These are phyloP conservation scores for Indicator maculatus DNA, from an alignment of 2,113 vertebrate species.

Conservation along the genomic window DNA sequence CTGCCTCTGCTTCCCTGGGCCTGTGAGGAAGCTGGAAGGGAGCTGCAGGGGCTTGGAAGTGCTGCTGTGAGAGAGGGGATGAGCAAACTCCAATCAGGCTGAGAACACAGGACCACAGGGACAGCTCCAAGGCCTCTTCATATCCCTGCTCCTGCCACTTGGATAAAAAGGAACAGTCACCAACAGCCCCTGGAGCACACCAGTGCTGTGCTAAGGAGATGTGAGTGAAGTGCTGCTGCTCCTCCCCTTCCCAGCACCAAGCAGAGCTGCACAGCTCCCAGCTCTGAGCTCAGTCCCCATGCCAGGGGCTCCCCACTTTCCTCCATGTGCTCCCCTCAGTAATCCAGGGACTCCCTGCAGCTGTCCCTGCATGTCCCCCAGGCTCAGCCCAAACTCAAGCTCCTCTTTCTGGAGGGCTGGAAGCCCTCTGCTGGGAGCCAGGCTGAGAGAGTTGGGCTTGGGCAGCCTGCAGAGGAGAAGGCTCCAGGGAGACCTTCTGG, in stretches of 20 bases:
- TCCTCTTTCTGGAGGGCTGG: background rate
- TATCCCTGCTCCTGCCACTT: background rate
- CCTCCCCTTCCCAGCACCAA: background rate
- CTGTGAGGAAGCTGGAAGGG: background rate
- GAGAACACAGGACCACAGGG: background rate
- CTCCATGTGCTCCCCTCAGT: fast-evolving
- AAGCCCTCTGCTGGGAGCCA: background rate
- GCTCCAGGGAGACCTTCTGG: background rate
- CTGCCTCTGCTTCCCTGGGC: background rate
- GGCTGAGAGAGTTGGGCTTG: background rate
- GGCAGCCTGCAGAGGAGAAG: background rate
- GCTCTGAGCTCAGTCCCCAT: background rate
- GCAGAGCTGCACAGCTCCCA: background rate
- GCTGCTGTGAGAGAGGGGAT: background rate
- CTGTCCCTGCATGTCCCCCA: background rate
- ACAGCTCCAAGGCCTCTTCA: background rate
- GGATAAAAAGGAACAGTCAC: background rate
- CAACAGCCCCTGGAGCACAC: background rate
- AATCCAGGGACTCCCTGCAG: background rate
- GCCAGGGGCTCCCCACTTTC: background rate
- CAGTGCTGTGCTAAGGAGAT: background rate
- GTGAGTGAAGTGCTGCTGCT: background rate
- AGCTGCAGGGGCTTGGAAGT: background rate
- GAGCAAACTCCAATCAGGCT: background rate
- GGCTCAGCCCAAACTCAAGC: background rate